phyloP scores from a whole-genome alignment of 2,888 invertebrate species.

The Hirtodrosophila alboralis region DNA sequence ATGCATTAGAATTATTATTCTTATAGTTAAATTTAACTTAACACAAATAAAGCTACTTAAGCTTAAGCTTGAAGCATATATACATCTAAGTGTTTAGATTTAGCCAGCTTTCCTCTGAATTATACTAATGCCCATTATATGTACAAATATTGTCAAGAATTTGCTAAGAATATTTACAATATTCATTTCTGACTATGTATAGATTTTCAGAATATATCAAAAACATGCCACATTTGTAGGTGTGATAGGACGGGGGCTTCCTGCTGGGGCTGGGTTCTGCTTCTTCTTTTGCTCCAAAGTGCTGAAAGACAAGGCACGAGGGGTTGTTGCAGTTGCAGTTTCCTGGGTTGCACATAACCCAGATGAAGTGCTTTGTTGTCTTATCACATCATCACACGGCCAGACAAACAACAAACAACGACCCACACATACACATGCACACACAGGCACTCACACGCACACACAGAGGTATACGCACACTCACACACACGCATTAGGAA shows the following conservation, averaged over 20 bases:
- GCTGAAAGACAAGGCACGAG: slow-evolving; percentile 56
- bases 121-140: too few species aligned
- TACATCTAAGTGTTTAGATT: too few species aligned
- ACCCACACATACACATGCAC: slow-evolving; percentile 10
- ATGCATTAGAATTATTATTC: too few species aligned
- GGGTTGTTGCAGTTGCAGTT: slow-evolving; percentile 36
- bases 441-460: slow-evolving; percentile 18
- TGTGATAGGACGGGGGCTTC: slow-evolving; percentile 53
- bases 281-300: slow-evolving; percentile 28
- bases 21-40: too few species aligned
- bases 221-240: slow-evolving; percentile 10
- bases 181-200: too few species aligned
- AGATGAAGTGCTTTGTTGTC: slow-evolving; percentile 39
- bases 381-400: slow-evolving; percentile 62
- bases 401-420: slow-evolving; percentile 51
- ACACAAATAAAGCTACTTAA: too few species aligned
- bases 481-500: slow-evolving; percentile 11
- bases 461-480: too few species aligned
- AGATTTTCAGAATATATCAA: neutral
- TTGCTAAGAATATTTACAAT: too few species aligned
- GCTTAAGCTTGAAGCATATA: too few species aligned
- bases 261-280: neutral
- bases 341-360: slow-evolving; percentile 13
- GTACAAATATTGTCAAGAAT: too few species aligned
- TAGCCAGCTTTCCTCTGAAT: too few species aligned